These are phyloP conservation scores for Rhogogaster chlorosoma DNA, from an alignment of 2,888 invertebrate genomes.

Conservation along the genomic window DNA sequence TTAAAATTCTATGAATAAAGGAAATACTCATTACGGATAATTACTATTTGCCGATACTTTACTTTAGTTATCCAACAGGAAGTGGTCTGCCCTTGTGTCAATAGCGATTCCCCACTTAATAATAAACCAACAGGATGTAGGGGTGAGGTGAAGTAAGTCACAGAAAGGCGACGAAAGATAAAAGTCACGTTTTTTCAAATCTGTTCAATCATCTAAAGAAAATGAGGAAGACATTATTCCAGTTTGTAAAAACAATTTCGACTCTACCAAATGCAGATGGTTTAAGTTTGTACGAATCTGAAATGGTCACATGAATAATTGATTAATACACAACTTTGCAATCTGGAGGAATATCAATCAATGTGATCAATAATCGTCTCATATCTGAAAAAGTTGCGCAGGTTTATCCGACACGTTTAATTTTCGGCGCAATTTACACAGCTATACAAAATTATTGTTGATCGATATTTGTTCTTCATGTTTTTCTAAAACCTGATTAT, in stretches of 20 bases:
- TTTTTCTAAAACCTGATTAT: neutral
- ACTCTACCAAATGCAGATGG: neutral
- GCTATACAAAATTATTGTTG: neutral
- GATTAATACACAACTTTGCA: neutral
- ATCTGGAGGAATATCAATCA: neutral
- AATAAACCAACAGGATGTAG: slow-evolving; percentile 29
- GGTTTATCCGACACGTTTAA: neutral
- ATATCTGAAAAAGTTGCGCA: neutral
- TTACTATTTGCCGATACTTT: slow-evolving; percentile 30
- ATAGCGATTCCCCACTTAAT: neutral
- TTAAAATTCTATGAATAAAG: slow-evolving; percentile 32
- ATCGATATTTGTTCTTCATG: neutral
- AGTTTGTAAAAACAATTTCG: neutral
- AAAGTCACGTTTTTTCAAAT: neutral
- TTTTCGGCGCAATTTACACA: neutral
- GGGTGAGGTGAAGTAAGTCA: neutral
- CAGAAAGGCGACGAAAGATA: neutral
- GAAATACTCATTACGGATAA: slow-evolving; percentile 42
- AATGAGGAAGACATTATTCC: neutral
- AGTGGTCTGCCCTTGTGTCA: slow-evolving; percentile 35
- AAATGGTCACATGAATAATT: neutral
- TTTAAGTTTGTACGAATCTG: neutral
- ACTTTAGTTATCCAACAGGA: slow-evolving; percentile 29
- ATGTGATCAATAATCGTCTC: neutral
- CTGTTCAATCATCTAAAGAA: neutral